These are phyloP conservation scores for Motacilla tschutschensis DNA, from an alignment of 2,113 vertebrate genomes.

Conservation along the genomic window DNA sequence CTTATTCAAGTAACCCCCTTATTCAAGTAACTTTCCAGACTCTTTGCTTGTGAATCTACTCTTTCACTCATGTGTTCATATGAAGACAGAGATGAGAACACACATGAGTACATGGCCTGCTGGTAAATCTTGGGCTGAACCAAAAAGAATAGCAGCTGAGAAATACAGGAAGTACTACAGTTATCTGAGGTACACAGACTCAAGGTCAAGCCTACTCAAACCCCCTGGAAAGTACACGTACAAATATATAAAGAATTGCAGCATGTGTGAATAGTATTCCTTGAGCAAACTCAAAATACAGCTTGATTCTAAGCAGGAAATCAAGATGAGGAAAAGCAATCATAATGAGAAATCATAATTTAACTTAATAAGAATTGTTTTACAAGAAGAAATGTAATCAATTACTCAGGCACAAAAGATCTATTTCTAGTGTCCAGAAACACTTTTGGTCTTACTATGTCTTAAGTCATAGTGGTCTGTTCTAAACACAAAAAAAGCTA, in stretches of 20 bases:
- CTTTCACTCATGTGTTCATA: fast-evolving
- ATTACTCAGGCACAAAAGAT: background rate
- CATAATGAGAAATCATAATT: background rate
- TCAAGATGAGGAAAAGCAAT: background rate
- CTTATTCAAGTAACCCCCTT: background rate
- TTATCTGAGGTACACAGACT: background rate
- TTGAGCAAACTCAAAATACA: background rate
- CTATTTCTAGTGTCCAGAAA: background rate
- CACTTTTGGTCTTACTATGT: background rate
- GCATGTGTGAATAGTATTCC: background rate
- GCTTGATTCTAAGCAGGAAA: background rate
- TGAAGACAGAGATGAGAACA: background rate
- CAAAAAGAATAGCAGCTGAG: background rate
- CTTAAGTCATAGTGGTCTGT: background rate
- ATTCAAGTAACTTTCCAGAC: background rate
- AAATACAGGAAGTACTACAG: background rate
- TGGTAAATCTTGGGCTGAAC: background rate
- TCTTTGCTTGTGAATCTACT: background rate
- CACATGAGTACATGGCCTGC: fast-evolving
- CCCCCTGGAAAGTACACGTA: background rate
- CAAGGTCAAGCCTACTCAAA: background rate
- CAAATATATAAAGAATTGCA: background rate
- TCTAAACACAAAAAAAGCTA: background rate
- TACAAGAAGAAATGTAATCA: background rate
- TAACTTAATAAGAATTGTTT: background rate